Percentiles rank a stretch among this genome's conserved stretches.
These are phyloP conservation scores for Brachyrhaphis roseni DNA, from an alignment of 2,797 vertebrate species.

Conservation along the genomic window DNA sequence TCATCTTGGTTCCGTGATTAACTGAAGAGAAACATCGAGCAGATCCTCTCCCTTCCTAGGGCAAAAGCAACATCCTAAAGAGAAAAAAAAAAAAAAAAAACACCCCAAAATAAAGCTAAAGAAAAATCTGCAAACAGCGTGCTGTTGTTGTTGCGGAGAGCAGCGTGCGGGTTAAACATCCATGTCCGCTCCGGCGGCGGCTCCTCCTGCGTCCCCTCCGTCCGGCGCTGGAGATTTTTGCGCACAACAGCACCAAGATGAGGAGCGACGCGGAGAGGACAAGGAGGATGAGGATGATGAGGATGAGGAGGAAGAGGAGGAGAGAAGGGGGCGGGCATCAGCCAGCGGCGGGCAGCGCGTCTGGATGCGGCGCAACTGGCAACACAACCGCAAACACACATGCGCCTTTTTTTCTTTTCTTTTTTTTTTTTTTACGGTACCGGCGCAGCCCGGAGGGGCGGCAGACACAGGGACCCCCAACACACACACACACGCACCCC, in stretches of 20 bases:
- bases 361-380: conserved; percentile 68
- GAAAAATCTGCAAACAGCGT: too few relatives aligned
- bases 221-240: conserved; percentile 81
- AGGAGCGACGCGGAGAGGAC: conserved; percentile 76
- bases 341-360: conserved; percentile 70
- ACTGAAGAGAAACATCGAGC: conserved; percentile 90
- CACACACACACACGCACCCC: too few relatives aligned
- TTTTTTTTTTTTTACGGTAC: conserved; percentile 30
- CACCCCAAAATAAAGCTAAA: neutral
- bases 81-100: conserved; percentile 8
- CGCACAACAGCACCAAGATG: conserved; percentile 91
- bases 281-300: conserved; percentile 48
- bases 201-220: conserved; percentile 82
- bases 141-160: conserved; percentile 19
- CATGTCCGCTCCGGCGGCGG: conserved; percentile 69
- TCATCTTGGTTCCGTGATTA: conserved; percentile 90
- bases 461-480: conserved; percentile 1
- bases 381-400: conserved; percentile 78
- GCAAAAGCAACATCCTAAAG: conserved; percentile 55
- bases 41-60: conserved; percentile 72
- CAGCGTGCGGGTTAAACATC: conserved; percentile 76
- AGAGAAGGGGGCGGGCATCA: conserved; percentile 52
- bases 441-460: conserved; percentile 31
- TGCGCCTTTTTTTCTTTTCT: conserved; percentile 77
- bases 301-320: conserved; percentile 22